Base-by-base conservation (phyloP, 2,888 invertebrate genomes). In the Volucella inanis region DNA sequence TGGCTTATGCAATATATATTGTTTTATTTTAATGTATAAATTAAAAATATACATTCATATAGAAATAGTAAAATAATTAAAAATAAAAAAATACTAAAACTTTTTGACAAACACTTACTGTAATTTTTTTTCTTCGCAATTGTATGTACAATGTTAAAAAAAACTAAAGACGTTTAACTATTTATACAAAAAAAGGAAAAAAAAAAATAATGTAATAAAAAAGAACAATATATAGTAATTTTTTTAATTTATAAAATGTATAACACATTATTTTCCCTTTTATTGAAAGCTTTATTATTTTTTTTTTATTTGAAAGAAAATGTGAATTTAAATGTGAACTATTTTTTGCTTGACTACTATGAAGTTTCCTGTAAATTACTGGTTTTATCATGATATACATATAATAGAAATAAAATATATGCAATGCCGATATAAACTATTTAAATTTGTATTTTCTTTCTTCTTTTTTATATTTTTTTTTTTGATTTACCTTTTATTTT, bases 391-490 rank as follows among this genome's bases (percentile, higher is more conserved):
- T 41, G 45, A 59, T 31, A 31, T 31, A 31, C 31, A 52, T 54
- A 54, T 55, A 62, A 65, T 54, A 75, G 62, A 45, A 79, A 80
- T 59, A 61, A 72, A 54, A 65, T 74, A 67, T 54, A 67, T 52
- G 50, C 49, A 70, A 61, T 75, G 62, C 45, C 64, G 14, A 64
- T 67, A 74, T 64, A 76, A 79, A 81, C 50, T 64, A 84, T 78
- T 87, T 84, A 72, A 67, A 70, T 68, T 76, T 81, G 76, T 87
- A 74, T 65, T 67, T 68, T 78, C 70, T 85, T 74, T 67, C 70
- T 45, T 72, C 41, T 49, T 47, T 12, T 68, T 38, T 45, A 14
- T 50, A 72, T 15, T 15, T 43, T 61, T 43, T 61, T 61, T 38
- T 14, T 70, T 76, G 70, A 31, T 31, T 15, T 71, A 59, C 15